Conservation (phyloP, 2,888 invertebrate species). For the Azorinus chamasolen region DNA sequence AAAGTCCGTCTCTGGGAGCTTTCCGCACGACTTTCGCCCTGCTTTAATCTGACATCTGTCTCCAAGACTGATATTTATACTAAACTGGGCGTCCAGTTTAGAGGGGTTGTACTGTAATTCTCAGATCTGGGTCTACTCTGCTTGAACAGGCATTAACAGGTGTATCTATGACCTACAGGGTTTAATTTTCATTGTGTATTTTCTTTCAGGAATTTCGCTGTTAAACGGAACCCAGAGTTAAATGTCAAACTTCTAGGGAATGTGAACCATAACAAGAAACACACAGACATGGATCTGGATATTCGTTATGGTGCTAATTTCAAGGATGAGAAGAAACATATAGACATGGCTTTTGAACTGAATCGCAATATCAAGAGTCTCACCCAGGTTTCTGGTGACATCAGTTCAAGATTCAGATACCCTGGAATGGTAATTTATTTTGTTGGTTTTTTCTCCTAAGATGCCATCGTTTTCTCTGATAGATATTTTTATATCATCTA, state of each 20-base stretch:
- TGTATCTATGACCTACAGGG: too few species aligned
- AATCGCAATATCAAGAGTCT: conserved; percentile 33
- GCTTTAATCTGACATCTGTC: too few species aligned
- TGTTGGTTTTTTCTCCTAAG: neutral
- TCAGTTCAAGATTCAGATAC: conserved; percentile 30
- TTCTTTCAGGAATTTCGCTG: conserved; percentile 52
- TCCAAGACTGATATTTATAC: too few species aligned
- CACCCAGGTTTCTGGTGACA: conserved; percentile 32
- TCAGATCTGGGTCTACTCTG: too few species aligned
- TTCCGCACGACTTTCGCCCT: too few species aligned
- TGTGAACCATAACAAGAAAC: conserved; percentile 65
- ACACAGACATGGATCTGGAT: conserved; percentile 52
- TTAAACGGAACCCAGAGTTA: conserved; percentile 58
- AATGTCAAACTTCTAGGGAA: conserved; percentile 58
- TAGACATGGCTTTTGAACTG: conserved; percentile 47
- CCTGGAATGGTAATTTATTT: conserved; percentile 44
- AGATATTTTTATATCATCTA: too few species aligned
- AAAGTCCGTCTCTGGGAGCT: too few species aligned
- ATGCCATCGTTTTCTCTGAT: too few species aligned
- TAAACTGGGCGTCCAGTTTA: too few species aligned
- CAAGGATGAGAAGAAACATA: conserved; percentile 59
- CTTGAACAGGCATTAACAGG: too few species aligned
- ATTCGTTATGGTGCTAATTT: conserved; percentile 66
- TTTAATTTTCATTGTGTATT: neutral
- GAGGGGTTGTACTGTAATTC: too few species aligned